phyloP scores from a whole-genome alignment of 2,113 vertebrate species.

The Parotia lawesii region DNA sequence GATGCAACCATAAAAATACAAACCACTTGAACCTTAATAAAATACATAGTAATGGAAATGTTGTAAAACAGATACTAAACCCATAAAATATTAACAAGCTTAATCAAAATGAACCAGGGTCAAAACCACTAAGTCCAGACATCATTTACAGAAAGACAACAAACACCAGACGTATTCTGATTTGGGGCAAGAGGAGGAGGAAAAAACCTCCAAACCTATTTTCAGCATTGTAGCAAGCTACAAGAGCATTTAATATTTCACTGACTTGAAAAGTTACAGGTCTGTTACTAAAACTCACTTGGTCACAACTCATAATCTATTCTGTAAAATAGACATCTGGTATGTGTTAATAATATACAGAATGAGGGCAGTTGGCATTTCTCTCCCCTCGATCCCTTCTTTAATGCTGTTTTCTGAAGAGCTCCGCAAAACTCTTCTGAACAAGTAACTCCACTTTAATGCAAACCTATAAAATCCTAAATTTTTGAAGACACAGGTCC shows the following conservation, averaged over 20 bases:
- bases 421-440: neutral
- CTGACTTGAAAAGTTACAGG: neutral
- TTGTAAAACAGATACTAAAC: constrained; percentile 62
- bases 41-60: constrained; percentile 56
- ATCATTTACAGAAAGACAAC: constrained; percentile 10
- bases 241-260: neutral
- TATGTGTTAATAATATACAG: neutral
- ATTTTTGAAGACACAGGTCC: neutral
- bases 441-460: neutral
- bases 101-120: constrained; percentile 51
- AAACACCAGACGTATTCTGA: constrained; percentile 33
- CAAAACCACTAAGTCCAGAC: constrained; percentile 23
- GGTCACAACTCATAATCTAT: neutral
- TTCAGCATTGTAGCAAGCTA: neutral
- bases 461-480: neutral
- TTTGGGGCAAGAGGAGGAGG: neutral
- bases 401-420: neutral
- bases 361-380: neutral
- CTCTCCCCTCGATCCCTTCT: neutral
- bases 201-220: neutral
- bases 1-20: constrained; percentile 57
- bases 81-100: constrained; percentile 56
- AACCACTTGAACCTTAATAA: constrained; percentile 65
- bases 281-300: neutral
- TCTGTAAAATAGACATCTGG: neutral